phyloP scores from a whole-genome alignment of 2,113 vertebrate species.

The Damaliscus lunatus region DNA sequence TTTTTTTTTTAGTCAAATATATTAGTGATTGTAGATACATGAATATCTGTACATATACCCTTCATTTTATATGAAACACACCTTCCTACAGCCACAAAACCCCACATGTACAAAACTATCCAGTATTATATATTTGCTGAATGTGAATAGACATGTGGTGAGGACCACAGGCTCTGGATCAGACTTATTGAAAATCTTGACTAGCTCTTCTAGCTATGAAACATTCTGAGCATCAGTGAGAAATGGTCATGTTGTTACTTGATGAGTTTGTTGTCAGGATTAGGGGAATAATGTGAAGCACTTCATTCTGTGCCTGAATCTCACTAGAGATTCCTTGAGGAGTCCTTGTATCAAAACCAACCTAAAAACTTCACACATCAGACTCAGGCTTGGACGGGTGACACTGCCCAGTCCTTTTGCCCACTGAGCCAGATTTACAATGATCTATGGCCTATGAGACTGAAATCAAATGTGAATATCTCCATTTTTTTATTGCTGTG shows the following conservation, averaged over 20 bases:
- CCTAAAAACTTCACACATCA: neutral
- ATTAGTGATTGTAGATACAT: neutral
- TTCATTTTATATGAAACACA: neutral
- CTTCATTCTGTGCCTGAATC: neutral
- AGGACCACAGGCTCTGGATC: neutral
- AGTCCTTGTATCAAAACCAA: neutral
- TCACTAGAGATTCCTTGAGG: neutral
- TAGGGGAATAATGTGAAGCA: neutral
- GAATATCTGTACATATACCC: neutral
- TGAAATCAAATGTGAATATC: neutral
- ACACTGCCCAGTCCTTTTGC: neutral
- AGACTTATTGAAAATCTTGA: neutral
- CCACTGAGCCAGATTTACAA: neutral
- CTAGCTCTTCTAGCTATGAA: neutral
- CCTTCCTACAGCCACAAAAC: neutral
- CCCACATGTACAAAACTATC: neutral
- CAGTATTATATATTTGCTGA: neutral
- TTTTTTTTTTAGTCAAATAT: neutral
- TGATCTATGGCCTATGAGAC: neutral
- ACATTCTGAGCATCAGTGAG: neutral
- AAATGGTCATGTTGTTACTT: neutral
- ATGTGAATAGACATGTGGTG: neutral
- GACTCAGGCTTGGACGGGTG: neutral
- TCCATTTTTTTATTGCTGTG: neutral
- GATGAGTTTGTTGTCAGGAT: neutral